Conservation (phyloP, 1,140 invertebrate species). For the Drusus annulatus region DNA sequence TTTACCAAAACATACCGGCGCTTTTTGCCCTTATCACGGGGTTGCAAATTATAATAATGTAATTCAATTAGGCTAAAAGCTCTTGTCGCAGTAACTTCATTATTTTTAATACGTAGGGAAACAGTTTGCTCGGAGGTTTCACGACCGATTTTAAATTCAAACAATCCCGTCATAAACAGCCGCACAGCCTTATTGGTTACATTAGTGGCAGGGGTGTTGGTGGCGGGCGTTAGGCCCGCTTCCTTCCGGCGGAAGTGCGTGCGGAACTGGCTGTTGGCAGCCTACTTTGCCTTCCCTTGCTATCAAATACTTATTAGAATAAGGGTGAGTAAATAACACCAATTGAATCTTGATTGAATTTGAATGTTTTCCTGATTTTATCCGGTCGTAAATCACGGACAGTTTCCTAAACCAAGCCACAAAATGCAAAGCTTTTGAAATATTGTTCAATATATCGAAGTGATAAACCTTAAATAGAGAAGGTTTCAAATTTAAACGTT, state of each 20-base stretch:
- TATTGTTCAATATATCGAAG: too few species aligned
- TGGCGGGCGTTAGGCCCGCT: not conserved
- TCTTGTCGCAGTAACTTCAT: conserved; percentile 16
- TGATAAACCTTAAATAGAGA: too few species aligned
- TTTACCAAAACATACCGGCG: not conserved
- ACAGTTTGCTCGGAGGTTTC: not conserved
- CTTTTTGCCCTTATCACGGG: not conserved
- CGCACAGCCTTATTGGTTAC: not conserved
- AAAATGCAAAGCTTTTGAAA: too few species aligned
- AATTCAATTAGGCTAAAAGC: conserved; percentile 5
- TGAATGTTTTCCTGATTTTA: too few species aligned
- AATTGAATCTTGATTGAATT: too few species aligned
- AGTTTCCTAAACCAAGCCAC: too few species aligned
- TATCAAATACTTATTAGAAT: too few species aligned
- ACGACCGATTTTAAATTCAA: not conserved
- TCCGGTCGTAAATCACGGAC: too few species aligned
- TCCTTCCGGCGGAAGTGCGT: conserved; percentile 44
- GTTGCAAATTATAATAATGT: not conserved
- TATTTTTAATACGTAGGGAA: not conserved
- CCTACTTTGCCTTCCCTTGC: too few species aligned
- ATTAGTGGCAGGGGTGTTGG: not conserved
- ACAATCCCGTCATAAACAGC: not conserved
- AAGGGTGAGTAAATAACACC: too few species aligned
- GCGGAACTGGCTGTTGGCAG: conserved; percentile 13
- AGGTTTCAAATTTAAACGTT: too few species aligned